These are phyloP conservation scores for Chrysopilus asiliformis DNA, from an alignment of 2,888 invertebrate genomes.

Conservation along the genomic window DNA sequence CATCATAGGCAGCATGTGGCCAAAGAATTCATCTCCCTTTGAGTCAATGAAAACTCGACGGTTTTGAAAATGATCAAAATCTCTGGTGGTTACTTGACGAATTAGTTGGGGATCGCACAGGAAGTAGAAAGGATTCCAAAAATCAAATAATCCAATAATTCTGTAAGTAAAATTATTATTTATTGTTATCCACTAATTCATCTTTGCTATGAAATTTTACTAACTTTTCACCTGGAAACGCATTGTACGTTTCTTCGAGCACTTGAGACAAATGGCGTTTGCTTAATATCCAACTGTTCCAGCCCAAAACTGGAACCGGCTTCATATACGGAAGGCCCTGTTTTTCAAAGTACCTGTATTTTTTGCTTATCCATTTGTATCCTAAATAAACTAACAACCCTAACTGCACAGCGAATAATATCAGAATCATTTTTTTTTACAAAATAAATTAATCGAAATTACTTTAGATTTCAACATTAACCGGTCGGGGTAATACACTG, in stretches of 20 bases:
- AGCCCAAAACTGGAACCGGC: not conserved
- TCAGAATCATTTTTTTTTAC: too few species aligned
- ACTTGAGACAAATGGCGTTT: not conserved
- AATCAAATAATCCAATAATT: constrained; percentile 1
- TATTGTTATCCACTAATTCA: not conserved
- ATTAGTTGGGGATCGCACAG: constrained; percentile 1
- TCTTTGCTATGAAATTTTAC: not conserved
- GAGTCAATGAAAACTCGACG: not conserved
- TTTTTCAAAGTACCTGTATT: not conserved
- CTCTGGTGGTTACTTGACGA: constrained; percentile 2
- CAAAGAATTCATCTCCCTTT: not conserved
- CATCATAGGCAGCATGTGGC: constrained; percentile 19
- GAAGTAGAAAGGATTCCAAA: not conserved
- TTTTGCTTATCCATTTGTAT: too few species aligned
- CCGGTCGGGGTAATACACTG: too few species aligned
- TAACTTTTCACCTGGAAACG: not conserved
- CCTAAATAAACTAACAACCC: too few species aligned
- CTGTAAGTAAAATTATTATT: not conserved
- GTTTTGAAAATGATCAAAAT: constrained; percentile 4
- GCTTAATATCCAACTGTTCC: not conserved
- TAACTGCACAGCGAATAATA: too few species aligned
- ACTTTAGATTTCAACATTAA: too few species aligned
- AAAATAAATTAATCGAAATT: too few species aligned
- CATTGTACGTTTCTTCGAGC: not conserved
- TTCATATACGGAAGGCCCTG: not conserved